These are phyloP conservation scores for Microhierax caerulescens DNA, from an alignment of 2,797 vertebrate genomes.

Conservation along the genomic window DNA sequence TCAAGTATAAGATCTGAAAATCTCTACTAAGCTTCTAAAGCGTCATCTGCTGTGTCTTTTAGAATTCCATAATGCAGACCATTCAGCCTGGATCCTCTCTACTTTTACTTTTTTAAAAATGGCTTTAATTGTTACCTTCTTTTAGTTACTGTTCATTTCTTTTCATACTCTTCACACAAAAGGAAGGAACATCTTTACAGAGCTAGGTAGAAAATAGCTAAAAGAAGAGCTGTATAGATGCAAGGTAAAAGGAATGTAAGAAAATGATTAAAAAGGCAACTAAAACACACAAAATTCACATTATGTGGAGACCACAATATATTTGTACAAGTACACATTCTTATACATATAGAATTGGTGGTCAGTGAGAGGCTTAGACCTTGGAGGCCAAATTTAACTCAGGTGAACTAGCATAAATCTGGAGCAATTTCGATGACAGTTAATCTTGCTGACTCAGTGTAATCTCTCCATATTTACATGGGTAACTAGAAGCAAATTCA, in stretches of 20 bases:
- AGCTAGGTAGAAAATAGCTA: slow-evolving; percentile 65
- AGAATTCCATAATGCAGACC: neutral
- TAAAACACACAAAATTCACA: slow-evolving; percentile 62
- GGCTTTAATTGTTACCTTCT: slow-evolving; percentile 55
- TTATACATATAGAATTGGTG: slow-evolving; percentile 35
- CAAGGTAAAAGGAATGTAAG: slow-evolving; percentile 70
- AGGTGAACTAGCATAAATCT: neutral
- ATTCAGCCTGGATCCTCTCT: neutral
- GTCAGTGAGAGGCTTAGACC: slow-evolving; percentile 53
- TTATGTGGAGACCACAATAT: slow-evolving; percentile 48
- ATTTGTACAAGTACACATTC: slow-evolving; percentile 42
- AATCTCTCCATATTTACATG: neutral
- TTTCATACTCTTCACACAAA: slow-evolving; percentile 68
- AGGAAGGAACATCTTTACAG: slow-evolving; percentile 63
- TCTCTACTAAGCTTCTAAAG: neutral
- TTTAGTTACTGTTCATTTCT: slow-evolving; percentile 64
- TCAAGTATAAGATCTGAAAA: neutral
- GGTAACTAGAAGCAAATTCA: slow-evolving; percentile 18
- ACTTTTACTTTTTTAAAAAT: slow-evolving; percentile 1
- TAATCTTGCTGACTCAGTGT: neutral
- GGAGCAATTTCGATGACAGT: neutral
- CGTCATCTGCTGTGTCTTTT: neutral
- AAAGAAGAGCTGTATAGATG: slow-evolving; percentile 64
- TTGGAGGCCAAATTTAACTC: slow-evolving; percentile 33
- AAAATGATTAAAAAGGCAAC: slow-evolving; percentile 65